Evolutionary conservation across 2,797 vertebrate species (phyloP).

Genomic region (Rhynchonycteris naso): DNA sequence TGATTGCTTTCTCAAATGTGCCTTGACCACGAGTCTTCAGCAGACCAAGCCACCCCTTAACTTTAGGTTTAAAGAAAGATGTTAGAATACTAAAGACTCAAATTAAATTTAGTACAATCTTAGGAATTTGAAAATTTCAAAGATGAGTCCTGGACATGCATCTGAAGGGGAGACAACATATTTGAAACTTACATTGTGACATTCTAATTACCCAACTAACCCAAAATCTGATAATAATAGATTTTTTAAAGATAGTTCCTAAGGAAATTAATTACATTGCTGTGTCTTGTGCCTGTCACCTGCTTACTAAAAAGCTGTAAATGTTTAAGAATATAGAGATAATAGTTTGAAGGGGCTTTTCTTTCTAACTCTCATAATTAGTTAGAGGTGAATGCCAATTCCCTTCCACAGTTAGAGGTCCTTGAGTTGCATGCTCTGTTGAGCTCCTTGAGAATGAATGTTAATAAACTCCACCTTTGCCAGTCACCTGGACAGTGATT

Average conservation of each 20-base stretch:
- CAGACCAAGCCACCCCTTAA: too few species aligned
- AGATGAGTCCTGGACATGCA: neutral
- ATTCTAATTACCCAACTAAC: neutral
- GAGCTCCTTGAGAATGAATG: neutral
- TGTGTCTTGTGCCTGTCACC: neutral
- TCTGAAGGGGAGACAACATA: neutral
- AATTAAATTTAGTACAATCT: neutral
- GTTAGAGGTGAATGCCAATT: neutral
- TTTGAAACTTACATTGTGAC: neutral
- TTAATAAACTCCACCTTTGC: conserved; percentile 23
- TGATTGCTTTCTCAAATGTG: too few species aligned
- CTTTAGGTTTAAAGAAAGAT: neutral
- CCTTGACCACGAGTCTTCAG: too few species aligned
- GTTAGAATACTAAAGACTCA: neutral
- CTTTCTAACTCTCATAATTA: neutral
- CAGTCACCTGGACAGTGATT: neutral
- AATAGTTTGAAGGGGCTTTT: neutral
- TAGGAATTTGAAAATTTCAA: neutral
- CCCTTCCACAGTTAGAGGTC: neutral
- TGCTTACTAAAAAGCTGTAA: neutral
- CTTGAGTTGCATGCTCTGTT: neutral
- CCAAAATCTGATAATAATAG: neutral
- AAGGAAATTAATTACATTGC: neutral
- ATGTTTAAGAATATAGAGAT: neutral
- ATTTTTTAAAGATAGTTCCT: neutral